Evolutionary conservation across 2,888 invertebrate species (phyloP), one percentile per base, ranked within the genome.

Genomic region (Malacosoma neustria): DNA sequence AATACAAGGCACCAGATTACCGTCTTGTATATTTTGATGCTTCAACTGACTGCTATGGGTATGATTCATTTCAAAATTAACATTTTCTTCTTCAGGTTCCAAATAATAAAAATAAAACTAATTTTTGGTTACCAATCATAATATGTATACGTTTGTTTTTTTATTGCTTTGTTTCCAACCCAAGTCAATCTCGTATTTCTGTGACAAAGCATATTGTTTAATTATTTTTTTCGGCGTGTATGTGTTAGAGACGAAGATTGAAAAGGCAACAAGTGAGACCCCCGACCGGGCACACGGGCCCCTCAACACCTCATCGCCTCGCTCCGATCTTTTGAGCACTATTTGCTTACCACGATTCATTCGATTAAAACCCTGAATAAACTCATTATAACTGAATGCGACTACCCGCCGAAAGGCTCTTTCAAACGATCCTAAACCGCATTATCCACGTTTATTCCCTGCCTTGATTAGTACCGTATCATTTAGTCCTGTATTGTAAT

Each of bases 381-480:
- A 82, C 85, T 84, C 81, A 84, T 85, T 85, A 84, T 58, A 54
- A 49, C 46, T 79, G 80, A 84, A 85, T 82, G 48, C 63, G 75
- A 74, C 81, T 75, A 59, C 75, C 77, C 79, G 77, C 74, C 81
- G 81, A 84, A 82, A 81, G 76, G 66, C 51, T 74, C 76, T 80
- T 84, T 82, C 77, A 79, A 73, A 74, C 67, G 72, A 80, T 82
- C 82, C 84, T 77, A 81, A 75, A 80, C 73, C 73, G 62, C 80
- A 79, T 82, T 81, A 85, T 77, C 77, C 71, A 72, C 80, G 68
- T 81, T 84, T 82, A 84, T 82, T 74, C 77, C 73, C 67, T 57
- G 64, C 67, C 67, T 84, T 85, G 85, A 85, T 85, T 85, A 84
- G 80, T 77, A 81, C 81, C 81, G 76, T 84, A 82, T 84, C 82